Conservation (phyloP, 2,797 vertebrate genomes). For the Gambusia yucatana region DNA sequence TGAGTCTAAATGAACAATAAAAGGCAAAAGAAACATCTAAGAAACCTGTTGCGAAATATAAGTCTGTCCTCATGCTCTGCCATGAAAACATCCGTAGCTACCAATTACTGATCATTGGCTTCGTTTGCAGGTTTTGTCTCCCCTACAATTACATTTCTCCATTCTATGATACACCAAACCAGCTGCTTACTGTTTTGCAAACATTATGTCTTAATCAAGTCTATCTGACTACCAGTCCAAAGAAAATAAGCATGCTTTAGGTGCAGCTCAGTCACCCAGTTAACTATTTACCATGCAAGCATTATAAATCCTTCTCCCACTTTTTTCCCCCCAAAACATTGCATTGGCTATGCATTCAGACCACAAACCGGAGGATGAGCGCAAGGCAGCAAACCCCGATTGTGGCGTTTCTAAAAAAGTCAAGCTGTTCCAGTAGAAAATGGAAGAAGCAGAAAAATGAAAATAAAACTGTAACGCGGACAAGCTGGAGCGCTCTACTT, state of each 20-base stretch:
- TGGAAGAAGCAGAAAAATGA: constrained; percentile 32
- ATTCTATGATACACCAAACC: constrained; percentile 76
- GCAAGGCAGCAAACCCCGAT: constrained; percentile 80
- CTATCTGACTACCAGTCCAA: constrained; percentile 86
- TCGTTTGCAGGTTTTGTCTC: constrained; percentile 56
- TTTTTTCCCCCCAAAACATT: constrained; percentile 61
- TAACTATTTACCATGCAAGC: constrained; percentile 89
- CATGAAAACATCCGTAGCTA: constrained; percentile 69
- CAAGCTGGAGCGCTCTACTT: constrained; percentile 48
- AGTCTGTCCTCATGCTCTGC: constrained; percentile 69
- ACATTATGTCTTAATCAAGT: constrained; percentile 82
- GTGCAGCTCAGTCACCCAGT: constrained; percentile 83
- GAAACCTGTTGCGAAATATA: constrained; percentile 68
- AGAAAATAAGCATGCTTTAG: constrained; percentile 89
- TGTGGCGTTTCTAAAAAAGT: constrained; percentile 72
- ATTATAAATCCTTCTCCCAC: constrained; percentile 80
- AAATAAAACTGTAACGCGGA: constrained; percentile 54
- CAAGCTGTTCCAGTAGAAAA: constrained; percentile 73
- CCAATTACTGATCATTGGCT: constrained; percentile 61
- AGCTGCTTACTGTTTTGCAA: constrained; percentile 75
- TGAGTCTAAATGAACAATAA: constrained; percentile 61
- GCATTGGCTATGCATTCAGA: constrained; percentile 78
- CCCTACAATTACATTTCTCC: constrained; percentile 57
- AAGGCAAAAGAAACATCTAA: constrained; percentile 51
- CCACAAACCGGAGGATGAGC: constrained; percentile 76